Conservation (phyloP, 2,888 invertebrate species). For the Agonopterix alstromeriana region DNA sequence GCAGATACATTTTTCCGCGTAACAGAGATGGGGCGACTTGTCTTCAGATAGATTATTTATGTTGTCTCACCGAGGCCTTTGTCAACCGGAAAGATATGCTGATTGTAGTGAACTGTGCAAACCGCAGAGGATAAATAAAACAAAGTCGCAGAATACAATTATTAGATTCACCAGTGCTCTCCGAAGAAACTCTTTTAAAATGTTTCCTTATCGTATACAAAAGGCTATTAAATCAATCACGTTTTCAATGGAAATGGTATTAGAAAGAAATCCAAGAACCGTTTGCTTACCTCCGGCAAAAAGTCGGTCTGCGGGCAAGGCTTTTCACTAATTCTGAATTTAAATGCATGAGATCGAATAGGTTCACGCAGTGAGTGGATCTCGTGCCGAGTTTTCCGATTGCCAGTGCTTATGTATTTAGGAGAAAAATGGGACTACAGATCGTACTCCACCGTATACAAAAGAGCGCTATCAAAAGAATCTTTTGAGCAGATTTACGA, state of each 20-base stretch:
- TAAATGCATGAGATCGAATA: constrained; percentile 76
- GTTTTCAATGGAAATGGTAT: constrained; percentile 58
- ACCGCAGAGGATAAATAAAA: constrained; percentile 23
- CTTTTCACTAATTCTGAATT: constrained; percentile 73
- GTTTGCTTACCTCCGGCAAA: constrained; percentile 56
- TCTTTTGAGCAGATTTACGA: constrained; percentile 42
- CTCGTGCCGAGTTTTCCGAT: constrained; percentile 52
- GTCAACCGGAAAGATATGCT: constrained; percentile 39
- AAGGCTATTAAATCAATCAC: constrained; percentile 61
- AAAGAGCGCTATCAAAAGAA: constrained; percentile 47
- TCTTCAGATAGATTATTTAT: constrained; percentile 66
- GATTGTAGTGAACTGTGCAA: constrained; percentile 37
- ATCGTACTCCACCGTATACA: constrained; percentile 44
- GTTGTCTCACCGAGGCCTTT: constrained; percentile 40
- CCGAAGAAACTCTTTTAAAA: constrained; percentile 4
- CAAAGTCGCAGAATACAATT: constrained; percentile 7
- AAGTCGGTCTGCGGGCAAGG: constrained; percentile 56
- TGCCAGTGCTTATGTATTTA: constrained; percentile 66
- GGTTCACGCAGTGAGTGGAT: constrained; percentile 59
- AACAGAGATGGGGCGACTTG: constrained; percentile 39
- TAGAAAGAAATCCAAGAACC: constrained; percentile 44
- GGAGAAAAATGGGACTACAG: constrained; percentile 50
- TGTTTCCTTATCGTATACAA: constrained; percentile 24
- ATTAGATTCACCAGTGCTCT: constrained; percentile 2
- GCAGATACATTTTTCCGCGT: constrained; percentile 62